Percentiles rank a stretch among this genome's conserved stretches.
Conservation (phyloP, 1,140 invertebrate genomes). For the Drosophila biarmipes region DNA sequence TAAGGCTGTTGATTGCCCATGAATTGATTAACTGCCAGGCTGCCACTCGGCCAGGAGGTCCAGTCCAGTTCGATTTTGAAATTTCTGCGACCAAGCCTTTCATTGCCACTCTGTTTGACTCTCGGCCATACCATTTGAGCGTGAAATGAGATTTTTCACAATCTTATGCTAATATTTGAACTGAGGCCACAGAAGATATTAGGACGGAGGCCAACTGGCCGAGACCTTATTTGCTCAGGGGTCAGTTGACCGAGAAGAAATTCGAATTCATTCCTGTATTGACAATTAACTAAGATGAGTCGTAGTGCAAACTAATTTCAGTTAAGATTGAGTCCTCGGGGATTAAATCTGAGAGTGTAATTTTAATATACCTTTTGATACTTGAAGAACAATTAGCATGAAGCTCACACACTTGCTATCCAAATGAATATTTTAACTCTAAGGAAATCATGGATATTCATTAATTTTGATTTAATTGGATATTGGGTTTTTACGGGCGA, state of each 20-base stretch:
- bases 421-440: too few relatives aligned
- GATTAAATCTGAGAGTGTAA: too few relatives aligned
- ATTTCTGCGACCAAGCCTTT: slow-evolving; percentile 4
- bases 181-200: slow-evolving; percentile 6
- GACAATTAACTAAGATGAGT: slow-evolving; percentile 16
- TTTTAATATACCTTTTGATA: background rate
- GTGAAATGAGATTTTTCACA: slow-evolving; percentile 71
- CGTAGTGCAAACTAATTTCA: slow-evolving; percentile 1
- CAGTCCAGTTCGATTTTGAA: slow-evolving; percentile 8
- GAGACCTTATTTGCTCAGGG: slow-evolving; percentile 60
- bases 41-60: slow-evolving; percentile 7
- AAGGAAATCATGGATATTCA: too few relatives aligned
- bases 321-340: too few relatives aligned
- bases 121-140: slow-evolving; percentile 59
- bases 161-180: slow-evolving; percentile 62
- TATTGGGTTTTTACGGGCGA: background rate
- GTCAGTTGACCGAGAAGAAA: slow-evolving; percentile 20
- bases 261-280: slow-evolving; percentile 22
- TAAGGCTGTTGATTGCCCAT: slow-evolving; percentile 15
- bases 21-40: slow-evolving; percentile 26
- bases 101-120: slow-evolving; percentile 51
- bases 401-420: too few relatives aligned
- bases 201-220: slow-evolving; percentile 4
- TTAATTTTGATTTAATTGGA: too few relatives aligned
- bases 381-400: background rate